Base-by-base conservation (phyloP, 2,113 vertebrate species). In the Rhinolophus ferrumequinum region DNA sequence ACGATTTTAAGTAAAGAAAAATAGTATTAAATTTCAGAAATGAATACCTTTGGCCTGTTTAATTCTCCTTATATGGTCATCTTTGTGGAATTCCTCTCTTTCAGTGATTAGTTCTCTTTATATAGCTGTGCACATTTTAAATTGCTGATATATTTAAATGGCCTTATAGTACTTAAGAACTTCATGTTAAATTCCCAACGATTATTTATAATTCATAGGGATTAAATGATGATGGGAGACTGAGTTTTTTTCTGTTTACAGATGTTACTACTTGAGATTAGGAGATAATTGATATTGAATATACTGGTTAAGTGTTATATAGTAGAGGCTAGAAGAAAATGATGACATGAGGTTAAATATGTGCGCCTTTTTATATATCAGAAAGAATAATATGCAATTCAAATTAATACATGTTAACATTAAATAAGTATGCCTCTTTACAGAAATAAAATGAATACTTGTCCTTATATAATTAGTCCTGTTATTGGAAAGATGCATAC, bases 1-100 rank as follows among this genome's bases (percentile, higher is more conserved):
- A 5, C 82, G 30, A 86, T 77, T 97, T 97, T 93, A 93, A 81
- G 86, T 88, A 69, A 89, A 90, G 15, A 58, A 22, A 92, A 66
- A 6, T 75, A 83, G 16, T 33, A 28, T 41, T n/a, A 44, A 52
- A 47, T 89, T 73, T 92, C 58, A 95, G 69, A 94, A 62, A 66
- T 92, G n/a, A 38, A 8, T 72, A 38, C 30, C 28, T 89, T 90
- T 94, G 54, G 1, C 58, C 26, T 93, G 1, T 81, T 84, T 84
- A 67, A 60, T 83, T 75, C 60, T 72, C 11, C 15, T 64, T 88
- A 77, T 73, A 9, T 72, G 35, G 6, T 54, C 12, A 38, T 87
- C 38, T 93, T 66, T 80, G 24, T 85, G 35, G 3, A 70, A 54
- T 79, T 75, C 47, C 21, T 47, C 88, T 38, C 66, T 95, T 82